Base-by-base conservation (phyloP, 2,888 invertebrate species). In the Neoscelio sp. region DNA sequence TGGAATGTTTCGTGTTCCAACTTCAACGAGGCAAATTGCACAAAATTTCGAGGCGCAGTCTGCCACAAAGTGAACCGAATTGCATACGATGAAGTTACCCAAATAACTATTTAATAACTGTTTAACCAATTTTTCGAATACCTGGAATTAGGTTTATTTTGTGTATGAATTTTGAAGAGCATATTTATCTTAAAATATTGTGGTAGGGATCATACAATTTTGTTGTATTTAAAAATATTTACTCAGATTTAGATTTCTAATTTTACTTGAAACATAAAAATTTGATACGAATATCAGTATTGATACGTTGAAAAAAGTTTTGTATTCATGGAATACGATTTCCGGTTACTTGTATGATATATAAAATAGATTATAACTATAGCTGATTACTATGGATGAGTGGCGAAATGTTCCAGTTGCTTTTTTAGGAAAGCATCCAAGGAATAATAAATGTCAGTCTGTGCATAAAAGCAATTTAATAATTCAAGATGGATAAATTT, bases 371-470 rank as follows among this genome's bases (percentile, higher is more conserved):
- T 50, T 48, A 50, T 28, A 50, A 15, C 28, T 40, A 15, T 10
- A 13, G 15, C 12, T 64, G 46, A 64, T 40, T 64, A 48, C 15
- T 64, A 64, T 38, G 48, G 62, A 64, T 46, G 48, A 64, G 38
- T 48, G 17, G 48, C 35, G 10, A 44, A 44, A 44, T 44, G 23
- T 23, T 44, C 44, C 23, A 23, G 44, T 44, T 44, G 20, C 17
- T 44, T 44, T 44, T 44, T 20, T 20, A 44, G 18, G 10, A 44
- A 44, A 10, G 3, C 20, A 20, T n/a, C 2, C 6, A 13, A 4
- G 3, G 12, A 46, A 46, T 46, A 46, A 46, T 46, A 46, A 23
- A 46, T 46, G 12, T 6, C 18, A n/a, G n/a, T 10, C n/a, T 8
- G 20, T 18, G 15, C 8, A 35, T n/a, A 35, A 35, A 35, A 1